A percentile compares a stretch with the other conserved stretches of the same genome.
phyloP scores from a whole-genome alignment of 1,140 invertebrate genomes.

The Theocolax elegans region DNA sequence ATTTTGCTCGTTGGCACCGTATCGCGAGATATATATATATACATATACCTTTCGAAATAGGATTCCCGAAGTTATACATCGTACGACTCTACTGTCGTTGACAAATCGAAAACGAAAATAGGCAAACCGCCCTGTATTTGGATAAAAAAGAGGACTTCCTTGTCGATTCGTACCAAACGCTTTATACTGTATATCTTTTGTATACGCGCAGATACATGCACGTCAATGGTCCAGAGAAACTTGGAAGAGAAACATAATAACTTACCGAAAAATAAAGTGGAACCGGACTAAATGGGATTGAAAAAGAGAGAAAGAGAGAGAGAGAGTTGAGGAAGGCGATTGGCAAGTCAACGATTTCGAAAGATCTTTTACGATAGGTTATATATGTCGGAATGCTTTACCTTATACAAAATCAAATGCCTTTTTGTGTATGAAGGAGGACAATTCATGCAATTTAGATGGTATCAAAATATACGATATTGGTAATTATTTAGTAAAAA shows the following conservation, averaged over 20 bases:
- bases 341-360: no score
- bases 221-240: no score
- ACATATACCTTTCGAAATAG: neutral
- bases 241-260: neutral
- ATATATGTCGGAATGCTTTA: no score
- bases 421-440: no score
- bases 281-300: neutral
- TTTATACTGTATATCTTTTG: neutral
- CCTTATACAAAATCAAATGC: no score
- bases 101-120: slow-evolving; percentile 14
- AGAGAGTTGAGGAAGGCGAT: neutral
- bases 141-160: neutral
- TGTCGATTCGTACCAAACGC: no score
- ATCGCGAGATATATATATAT: no score
- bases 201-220: neutral
- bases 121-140: neutral
- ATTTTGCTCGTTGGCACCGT: neutral
- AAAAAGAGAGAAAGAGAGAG: no score
- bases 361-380: no score
- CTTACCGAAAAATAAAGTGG: neutral
- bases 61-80: neutral
- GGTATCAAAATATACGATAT: no score
- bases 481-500: no score
- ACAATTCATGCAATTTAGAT: no score
- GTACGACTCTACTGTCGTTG: neutral